Evolutionary conservation across 2,113 vertebrate species (phyloP), one percentile per base, ranked within the genome.

Genomic region (Polypterus bichir): DNA sequence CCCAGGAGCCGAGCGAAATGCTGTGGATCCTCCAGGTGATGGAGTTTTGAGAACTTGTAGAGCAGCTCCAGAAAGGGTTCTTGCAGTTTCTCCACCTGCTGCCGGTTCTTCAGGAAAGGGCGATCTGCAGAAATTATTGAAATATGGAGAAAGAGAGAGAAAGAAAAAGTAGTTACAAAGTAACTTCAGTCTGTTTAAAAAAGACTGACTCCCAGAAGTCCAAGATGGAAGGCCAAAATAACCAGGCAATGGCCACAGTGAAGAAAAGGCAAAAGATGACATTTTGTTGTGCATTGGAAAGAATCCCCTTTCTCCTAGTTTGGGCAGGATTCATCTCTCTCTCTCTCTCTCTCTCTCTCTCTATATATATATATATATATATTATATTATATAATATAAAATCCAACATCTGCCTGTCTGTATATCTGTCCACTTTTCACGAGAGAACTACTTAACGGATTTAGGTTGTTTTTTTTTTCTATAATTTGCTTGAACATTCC

Each of bases 41-140:
- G 76, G 46, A 84, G 78, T 69, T 84, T 88, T 1, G 78, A 83
- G 62, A 84, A 81, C 66, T 89, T 88, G 66, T 92, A 92, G 66
- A 97, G 80, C 70, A 96, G 82, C 66, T 88, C 86, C 69, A 95
- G 80, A 64, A 95, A 75, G 60, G 89, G 83, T 74, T 98, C 94
- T 76, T 94, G 91, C 68, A 93, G 81, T 72, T 84, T 89, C 64
- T 96, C 95, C 6, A 97, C 90, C 4, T 81, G 83, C 55, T 78
- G 75, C 60, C 88, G 85, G 46, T 89, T 89, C 70, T 79, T 83
- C 71, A 94, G 76, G 46, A 85, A 82, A 1, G 87, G 85, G 44
- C 80, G 80, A 81, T 94, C 93, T 93, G 77, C 27, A 27, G 27
- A 27, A 27, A 27, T 27, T 27, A 27, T 27, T 27, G 27, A 27